phyloP scores from a whole-genome alignment of 2,888 invertebrate genomes.

The Drosophila nr. medialis region DNA sequence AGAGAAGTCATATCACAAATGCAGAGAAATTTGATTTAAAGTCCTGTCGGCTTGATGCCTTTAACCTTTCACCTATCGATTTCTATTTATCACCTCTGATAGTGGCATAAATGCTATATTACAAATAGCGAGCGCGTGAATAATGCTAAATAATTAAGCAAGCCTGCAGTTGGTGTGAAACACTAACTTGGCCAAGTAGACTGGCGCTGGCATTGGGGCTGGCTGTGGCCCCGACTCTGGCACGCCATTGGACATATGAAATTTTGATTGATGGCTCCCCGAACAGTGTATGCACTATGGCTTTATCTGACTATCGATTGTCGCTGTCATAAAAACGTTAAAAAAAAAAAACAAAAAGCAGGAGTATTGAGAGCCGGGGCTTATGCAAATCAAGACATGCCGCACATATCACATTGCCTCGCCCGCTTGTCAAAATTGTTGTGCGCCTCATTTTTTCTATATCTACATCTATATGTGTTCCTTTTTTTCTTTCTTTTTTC shows the following conservation, averaged over 20 bases:
- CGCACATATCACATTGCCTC: slow-evolving; percentile 62
- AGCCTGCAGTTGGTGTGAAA: slow-evolving; percentile 30
- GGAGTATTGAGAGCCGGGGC: slow-evolving; percentile 45
- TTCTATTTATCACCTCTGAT: slow-evolving; percentile 40
- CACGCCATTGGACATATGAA: slow-evolving; percentile 61
- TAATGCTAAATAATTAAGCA: slow-evolving; percentile 57
- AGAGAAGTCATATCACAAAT: not conserved
- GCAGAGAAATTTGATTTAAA: not conserved
- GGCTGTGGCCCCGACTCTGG: slow-evolving; percentile 8
- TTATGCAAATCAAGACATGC: slow-evolving; percentile 79
- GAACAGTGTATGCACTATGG: slow-evolving; percentile 50
- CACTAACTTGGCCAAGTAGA: slow-evolving; percentile 5
- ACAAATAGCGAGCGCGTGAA: slow-evolving; percentile 54
- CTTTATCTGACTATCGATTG: slow-evolving; percentile 72
- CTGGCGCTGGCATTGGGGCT: slow-evolving; percentile 1
- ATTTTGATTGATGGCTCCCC: slow-evolving; percentile 75
- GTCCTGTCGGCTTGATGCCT: not conserved
- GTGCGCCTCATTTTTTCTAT: slow-evolving; percentile 15
- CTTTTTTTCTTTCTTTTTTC: slow-evolving; percentile 5
- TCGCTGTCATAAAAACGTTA: slow-evolving; percentile 72
- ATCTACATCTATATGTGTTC: not conserved
- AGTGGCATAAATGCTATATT: slow-evolving; percentile 41
- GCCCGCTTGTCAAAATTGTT: slow-evolving; percentile 68
- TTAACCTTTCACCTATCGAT: slow-evolving; percentile 23
- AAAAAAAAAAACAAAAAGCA: slow-evolving; percentile 23